Percentiles rank a stretch among this genome's conserved stretches.
Evolutionary conservation across 2,888 invertebrate species (phyloP).

Genomic region (Oscheius sp.): DNA sequence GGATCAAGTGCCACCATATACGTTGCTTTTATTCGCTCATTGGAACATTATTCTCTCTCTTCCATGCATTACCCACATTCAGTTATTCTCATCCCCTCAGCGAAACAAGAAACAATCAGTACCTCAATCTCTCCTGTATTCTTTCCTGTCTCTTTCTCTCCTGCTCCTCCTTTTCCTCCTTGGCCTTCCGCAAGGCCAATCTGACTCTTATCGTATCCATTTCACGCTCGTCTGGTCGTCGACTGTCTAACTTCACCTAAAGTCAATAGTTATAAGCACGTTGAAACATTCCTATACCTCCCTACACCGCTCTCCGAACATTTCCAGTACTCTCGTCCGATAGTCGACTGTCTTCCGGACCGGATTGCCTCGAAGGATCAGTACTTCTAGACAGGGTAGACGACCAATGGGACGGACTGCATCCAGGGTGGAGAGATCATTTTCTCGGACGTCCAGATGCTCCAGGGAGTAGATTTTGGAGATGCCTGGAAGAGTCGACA

Average conservation of each 20-base stretch:
- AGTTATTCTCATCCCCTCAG: too few relatives aligned
- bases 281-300: constrained; percentile 77
- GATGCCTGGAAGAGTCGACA: constrained; percentile 68
- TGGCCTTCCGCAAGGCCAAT: constrained; percentile 87
- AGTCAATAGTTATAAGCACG: neutral
- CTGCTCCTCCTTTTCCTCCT: constrained; percentile 75
- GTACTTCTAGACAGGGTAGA: constrained; percentile 84
- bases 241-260: constrained; percentile 85
- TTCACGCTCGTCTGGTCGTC: constrained; percentile 87
- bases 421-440: constrained; percentile 84
- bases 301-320: constrained; percentile 85
- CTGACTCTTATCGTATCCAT: constrained; percentile 90
- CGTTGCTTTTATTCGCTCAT: too few relatives aligned
- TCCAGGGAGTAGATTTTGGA: constrained; percentile 88
- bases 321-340: constrained; percentile 86
- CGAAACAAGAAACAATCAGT: neutral
- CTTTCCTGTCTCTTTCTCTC: constrained; percentile 46
- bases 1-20: too few relatives aligned
- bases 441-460: constrained; percentile 87
- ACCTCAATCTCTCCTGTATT: constrained; percentile 43
- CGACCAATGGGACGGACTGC: constrained; percentile 76
- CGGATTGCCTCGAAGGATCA: constrained; percentile 86
- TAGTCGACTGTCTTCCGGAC: constrained; percentile 81
- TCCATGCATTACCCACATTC: too few relatives aligned
- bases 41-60: too few relatives aligned